These are phyloP conservation scores for Solea senegalensis DNA, from an alignment of 2,113 vertebrate species.

Conservation along the genomic window DNA sequence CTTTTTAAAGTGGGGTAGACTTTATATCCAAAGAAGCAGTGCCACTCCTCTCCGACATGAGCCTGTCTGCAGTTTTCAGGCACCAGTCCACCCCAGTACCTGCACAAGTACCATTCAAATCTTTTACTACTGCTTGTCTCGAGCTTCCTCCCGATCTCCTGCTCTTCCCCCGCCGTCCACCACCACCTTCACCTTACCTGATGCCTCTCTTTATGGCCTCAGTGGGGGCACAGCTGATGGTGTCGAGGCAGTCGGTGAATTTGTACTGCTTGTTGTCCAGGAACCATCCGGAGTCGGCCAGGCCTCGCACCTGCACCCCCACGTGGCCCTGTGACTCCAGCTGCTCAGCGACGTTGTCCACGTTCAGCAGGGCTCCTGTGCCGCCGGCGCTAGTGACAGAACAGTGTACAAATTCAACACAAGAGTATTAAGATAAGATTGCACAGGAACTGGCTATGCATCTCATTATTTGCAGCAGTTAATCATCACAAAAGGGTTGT, in stretches of 20 bases:
- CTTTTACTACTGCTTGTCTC: neutral
- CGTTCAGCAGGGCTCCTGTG: constrained; percentile 92
- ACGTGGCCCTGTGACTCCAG: constrained; percentile 86
- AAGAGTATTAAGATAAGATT: no score
- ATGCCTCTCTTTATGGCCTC: constrained; percentile 93
- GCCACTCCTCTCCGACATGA: constrained; percentile 70
- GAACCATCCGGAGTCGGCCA: constrained; percentile 96
- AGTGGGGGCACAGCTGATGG: constrained; percentile 89
- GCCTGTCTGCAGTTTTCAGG: constrained; percentile 90
- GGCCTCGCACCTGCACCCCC: constrained; percentile 89
- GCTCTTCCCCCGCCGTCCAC: no score
- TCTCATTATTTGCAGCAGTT: no score
- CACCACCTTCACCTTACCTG: constrained; percentile 77
- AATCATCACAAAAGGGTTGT: no score
- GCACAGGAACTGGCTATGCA: no score
- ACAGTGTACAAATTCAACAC: neutral
- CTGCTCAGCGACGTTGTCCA: constrained; percentile 91
- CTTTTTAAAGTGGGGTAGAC: constrained; percentile 85
- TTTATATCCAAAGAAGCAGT: constrained; percentile 84
- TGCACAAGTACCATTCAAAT: constrained; percentile 50
- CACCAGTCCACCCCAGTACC: constrained; percentile 92
- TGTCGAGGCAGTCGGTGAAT: constrained; percentile 89
- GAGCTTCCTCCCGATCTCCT: neutral
- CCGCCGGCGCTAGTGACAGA: constrained; percentile 86
- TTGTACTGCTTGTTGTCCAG: constrained; percentile 94